These are phyloP conservation scores for Salmo trutta DNA, from an alignment of 2,797 vertebrate genomes.

Conservation along the genomic window DNA sequence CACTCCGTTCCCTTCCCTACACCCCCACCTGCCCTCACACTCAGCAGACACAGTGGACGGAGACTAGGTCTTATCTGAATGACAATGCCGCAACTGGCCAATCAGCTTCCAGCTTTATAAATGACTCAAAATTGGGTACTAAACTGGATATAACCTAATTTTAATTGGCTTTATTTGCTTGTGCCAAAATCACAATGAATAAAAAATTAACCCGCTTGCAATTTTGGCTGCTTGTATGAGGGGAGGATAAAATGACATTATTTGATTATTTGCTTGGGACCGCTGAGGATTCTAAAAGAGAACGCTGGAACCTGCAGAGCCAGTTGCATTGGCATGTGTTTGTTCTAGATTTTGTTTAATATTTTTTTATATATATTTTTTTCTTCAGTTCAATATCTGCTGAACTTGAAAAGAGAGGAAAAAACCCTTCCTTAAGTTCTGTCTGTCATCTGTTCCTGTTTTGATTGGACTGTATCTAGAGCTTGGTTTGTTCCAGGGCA, in stretches of 20 bases:
- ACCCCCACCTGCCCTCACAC: constrained; percentile 68
- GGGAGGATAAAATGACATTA: constrained; percentile 1
- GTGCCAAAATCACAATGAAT: constrained; percentile 14
- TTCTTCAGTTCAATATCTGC: constrained; percentile 71
- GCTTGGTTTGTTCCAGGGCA: constrained; percentile 88
- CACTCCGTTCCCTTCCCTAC: constrained; percentile 58
- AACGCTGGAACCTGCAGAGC: constrained; percentile 92
- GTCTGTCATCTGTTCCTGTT: constrained; percentile 82
- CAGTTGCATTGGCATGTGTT: constrained; percentile 84
- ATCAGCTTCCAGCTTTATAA: constrained; percentile 89
- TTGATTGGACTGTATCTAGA: constrained; percentile 82
- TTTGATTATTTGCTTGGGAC: constrained; percentile 24
- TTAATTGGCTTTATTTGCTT: constrained; percentile 19
- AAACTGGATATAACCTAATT: constrained; percentile 38
- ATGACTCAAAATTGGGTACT: constrained; percentile 28
- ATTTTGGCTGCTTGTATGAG: constrained; percentile 24
- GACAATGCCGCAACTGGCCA: constrained; percentile 87
- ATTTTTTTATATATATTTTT: constrained; percentile 41
- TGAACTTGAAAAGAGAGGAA: constrained; percentile 56
- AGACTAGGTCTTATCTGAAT: constrained; percentile 84
- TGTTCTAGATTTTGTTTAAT: constrained; percentile 69
- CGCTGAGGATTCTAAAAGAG: constrained; percentile 50
- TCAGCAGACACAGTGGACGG: constrained; percentile 88
- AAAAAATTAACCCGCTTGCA: constrained; percentile 17
- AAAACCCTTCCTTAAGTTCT: constrained; percentile 71